Evolutionary conservation across 1,140 invertebrate species (phyloP).

Genomic region (Polypedilum vanderplanki): DNA sequence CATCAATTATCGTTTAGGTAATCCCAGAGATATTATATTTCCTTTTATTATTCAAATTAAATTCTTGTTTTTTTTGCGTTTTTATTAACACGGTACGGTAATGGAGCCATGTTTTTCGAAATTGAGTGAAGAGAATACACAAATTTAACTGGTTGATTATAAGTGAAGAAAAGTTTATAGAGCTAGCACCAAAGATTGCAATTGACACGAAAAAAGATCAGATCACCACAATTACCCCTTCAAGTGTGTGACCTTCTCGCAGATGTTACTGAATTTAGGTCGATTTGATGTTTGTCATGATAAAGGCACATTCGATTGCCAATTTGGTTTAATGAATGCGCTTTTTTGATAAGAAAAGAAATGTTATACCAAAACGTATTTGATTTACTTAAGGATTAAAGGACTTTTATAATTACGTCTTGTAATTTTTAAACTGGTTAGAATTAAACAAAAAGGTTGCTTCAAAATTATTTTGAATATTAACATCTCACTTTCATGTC

Average conservation of each 20-base stretch:
- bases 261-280: conserved; percentile 30
- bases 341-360: conserved; percentile 53
- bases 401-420: conserved; percentile 75
- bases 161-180: conserved; percentile 67
- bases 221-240: conserved; percentile 45
- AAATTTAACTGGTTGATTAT: conserved; percentile 76
- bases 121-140: conserved; percentile 64
- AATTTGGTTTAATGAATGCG: conserved; percentile 68
- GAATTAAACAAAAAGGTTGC: conserved; percentile 72
- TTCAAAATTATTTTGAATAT: conserved; percentile 56
- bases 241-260: conserved; percentile 43
- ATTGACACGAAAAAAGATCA: conserved; percentile 48
- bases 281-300: conserved; percentile 62
- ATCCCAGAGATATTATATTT: conserved; percentile 23
- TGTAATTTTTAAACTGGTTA: conserved; percentile 90
- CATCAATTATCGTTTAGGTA: conserved; percentile 56
- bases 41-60: background rate
- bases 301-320: conserved; percentile 93
- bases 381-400: conserved; percentile 49
- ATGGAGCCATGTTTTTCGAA: conserved; percentile 78
- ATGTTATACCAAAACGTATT: conserved; percentile 61
- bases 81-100: conserved; percentile 71
- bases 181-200: conserved; percentile 61
- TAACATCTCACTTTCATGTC: conserved; percentile 72
- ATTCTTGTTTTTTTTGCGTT: background rate